Percentiles rank a stretch among this genome's conserved stretches.
Conservation (phyloP, 2,797 vertebrate genomes). For the Natrix natrix region DNA sequence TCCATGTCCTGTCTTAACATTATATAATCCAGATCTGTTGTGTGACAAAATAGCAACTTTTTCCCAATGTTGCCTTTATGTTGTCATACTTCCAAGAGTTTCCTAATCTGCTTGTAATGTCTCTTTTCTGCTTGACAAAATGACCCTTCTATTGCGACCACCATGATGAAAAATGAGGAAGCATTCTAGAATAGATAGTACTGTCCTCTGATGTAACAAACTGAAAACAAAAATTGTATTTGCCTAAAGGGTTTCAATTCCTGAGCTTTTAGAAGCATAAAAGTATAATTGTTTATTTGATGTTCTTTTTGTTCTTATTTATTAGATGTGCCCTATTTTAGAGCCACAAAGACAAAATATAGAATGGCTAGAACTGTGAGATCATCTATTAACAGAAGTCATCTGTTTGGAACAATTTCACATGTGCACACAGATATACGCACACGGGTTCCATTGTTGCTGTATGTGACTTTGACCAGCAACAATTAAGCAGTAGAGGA, state of each 20-base stretch:
- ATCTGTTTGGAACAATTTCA: not conserved
- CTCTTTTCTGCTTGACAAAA: not conserved
- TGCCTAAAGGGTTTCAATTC: not conserved
- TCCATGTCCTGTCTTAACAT: slow-evolving; percentile 1
- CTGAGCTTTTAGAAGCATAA: not conserved
- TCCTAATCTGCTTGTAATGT: not conserved
- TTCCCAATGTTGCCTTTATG: not conserved
- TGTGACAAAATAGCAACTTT: not conserved
- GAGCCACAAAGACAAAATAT: not conserved
- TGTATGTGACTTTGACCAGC: not conserved
- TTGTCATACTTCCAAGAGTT: not conserved
- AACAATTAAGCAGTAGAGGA: not conserved
- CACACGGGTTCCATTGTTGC: not conserved
- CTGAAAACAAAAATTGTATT: not conserved
- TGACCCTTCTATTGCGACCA: not conserved
- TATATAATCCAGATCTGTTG: not conserved
- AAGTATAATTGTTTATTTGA: not conserved
- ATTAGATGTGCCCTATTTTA: not conserved
- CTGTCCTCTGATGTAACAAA: slow-evolving; percentile 2
- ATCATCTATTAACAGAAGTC: not conserved
- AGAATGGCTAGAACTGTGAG: not conserved
- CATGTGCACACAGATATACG: not conserved
- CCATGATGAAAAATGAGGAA: not conserved
- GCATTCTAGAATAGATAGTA: not conserved
- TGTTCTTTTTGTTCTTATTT: not conserved